Conservation (phyloP, 2,888 invertebrate genomes). For the Eulithis prunata region DNA sequence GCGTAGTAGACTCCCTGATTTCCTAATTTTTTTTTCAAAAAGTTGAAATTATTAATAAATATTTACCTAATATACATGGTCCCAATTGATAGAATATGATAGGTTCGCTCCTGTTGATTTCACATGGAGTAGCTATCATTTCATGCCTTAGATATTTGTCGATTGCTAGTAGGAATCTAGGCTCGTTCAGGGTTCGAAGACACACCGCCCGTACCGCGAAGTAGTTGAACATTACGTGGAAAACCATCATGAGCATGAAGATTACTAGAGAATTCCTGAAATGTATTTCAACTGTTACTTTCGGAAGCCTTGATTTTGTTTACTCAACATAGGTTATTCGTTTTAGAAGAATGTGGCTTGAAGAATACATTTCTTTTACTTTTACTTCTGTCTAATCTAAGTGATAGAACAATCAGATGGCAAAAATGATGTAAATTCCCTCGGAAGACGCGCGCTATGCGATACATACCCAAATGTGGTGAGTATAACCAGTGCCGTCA, state of each 20-base stretch:
- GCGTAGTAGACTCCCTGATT: too few relatives aligned
- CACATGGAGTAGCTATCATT: conserved; percentile 85
- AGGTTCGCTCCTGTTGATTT: conserved; percentile 89
- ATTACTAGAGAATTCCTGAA: conserved; percentile 89
- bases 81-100: conserved; percentile 62
- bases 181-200: conserved; percentile 92
- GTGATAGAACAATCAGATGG: too few relatives aligned
- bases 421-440: too few relatives aligned
- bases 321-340: too few relatives aligned
- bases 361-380: too few relatives aligned
- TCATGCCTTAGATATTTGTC: conserved; percentile 87
- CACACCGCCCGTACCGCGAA: conserved; percentile 92
- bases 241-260: conserved; percentile 88
- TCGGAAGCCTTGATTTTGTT: too few relatives aligned
- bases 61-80: conserved; percentile 57
- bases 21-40: background rate
- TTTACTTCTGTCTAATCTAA: too few relatives aligned
- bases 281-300: conserved; percentile 16
- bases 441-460: too few relatives aligned
- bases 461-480: conserved; percentile 81
- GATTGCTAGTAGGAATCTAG: conserved; percentile 89
- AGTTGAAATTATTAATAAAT: background rate
- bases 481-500: conserved; percentile 90
- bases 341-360: too few relatives aligned
- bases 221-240: conserved; percentile 95